Base-by-base conservation (phyloP, 1,140 invertebrate species). In the Oppia nitens region DNA sequence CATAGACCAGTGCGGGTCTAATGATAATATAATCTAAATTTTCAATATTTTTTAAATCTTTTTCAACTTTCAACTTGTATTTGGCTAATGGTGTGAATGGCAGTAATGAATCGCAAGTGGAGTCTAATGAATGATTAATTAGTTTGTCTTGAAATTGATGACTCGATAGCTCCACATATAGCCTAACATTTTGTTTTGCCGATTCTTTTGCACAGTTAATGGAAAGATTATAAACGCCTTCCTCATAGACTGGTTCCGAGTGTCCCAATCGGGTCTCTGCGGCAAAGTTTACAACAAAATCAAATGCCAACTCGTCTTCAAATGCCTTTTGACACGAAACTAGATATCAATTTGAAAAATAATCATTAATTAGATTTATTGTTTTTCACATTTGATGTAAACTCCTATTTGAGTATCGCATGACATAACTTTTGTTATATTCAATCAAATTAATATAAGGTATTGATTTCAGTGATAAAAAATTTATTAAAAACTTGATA, bases 181-280 rank as follows among this genome's bases (percentile, higher is more conserved):
- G 73, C 55, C 79, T 79, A 0, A 83, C 68, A 60, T 70, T 65
- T 52, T 80, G 56, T 76, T 77, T 78, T 4, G 81, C 80, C 17
- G 87, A 83, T 68, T 84, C 78, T 62, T 78, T 78, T 14, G 85
- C 85, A 74, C 87, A 88, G 68, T 88, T 88, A 12, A 81, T 65
- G 68, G 84, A 86, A 1, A 94, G 74, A 65, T 84, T 87, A 21
- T 82, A 76, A 64, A 92, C 87, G 4, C 89, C 88, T 72, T 93
- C 88, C 67, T 83, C 81, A 70, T 92, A 92, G 6, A 92, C 71
- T 0, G 84, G 80, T 71, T 91, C 87, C 32, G 82, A 83, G 75
- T 91, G 86, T 21, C 84, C 83, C 62, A 79, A 79, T 72, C 88
- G 85, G 1, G 87, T 92, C 73, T 94, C 88, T 6, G 84, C 84